Evolutionary conservation across 2,888 invertebrate species (phyloP).

Genomic region (Nymphalis c-album): DNA sequence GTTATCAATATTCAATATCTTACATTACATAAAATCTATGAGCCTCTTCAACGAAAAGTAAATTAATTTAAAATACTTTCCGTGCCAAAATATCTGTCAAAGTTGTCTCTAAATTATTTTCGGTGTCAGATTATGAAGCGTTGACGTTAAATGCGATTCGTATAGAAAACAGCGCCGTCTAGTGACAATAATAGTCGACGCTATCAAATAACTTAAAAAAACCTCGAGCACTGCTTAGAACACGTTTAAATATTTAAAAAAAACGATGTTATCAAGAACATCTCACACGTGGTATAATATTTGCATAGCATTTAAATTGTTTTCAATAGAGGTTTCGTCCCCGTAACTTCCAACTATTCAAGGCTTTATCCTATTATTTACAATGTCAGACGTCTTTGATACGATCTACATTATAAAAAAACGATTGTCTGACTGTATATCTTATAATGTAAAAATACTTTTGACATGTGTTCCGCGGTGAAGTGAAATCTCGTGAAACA

Average conservation of each 20-base stretch:
- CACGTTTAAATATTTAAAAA: not conserved
- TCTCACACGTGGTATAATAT: constrained; percentile 5
- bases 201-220: too few species aligned
- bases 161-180: too few species aligned
- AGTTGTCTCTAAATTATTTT: too few species aligned
- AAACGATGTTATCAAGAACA: not conserved
- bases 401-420: not conserved
- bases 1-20: too few species aligned
- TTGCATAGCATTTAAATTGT: constrained; percentile 12
- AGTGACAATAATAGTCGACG: too few species aligned
- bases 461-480: not conserved
- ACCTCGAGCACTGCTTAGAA: not conserved
- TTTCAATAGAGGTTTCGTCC: not conserved
- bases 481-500: too few species aligned
- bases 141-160: too few species aligned
- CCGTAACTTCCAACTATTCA: constrained; percentile 9
- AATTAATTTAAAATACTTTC: too few species aligned
- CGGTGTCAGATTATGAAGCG: too few species aligned
- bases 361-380: constrained; percentile 13
- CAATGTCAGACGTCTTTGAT: not conserved
- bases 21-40: too few species aligned
- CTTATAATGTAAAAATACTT: not conserved
- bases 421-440: not conserved
- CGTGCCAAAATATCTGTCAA: too few species aligned
- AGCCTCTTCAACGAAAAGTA: too few species aligned